These are phyloP conservation scores for Esox lucius DNA, from an alignment of 2,797 vertebrate genomes.

Conservation along the genomic window DNA sequence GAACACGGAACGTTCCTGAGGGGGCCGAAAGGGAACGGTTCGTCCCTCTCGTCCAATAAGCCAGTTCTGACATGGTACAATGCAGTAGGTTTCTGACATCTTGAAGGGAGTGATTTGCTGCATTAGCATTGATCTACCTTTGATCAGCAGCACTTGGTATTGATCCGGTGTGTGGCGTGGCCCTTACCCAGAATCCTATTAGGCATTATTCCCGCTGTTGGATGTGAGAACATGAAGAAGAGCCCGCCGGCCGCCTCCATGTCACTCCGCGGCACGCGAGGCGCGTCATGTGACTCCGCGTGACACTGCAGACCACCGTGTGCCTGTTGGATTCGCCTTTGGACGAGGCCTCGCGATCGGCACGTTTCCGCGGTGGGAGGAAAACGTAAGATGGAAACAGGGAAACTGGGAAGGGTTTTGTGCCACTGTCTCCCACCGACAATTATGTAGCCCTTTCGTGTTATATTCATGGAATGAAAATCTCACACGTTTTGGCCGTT, in stretches of 20 bases:
- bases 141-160: constrained; percentile 22
- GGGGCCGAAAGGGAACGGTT: neutral
- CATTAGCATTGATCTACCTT: constrained; percentile 10
- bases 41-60: neutral
- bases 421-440: constrained; percentile 41
- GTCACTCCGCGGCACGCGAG: constrained; percentile 45
- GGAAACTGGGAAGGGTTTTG: too few relatives aligned
- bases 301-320: constrained; percentile 59
- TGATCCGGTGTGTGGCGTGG: constrained; percentile 29
- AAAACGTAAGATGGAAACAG: constrained; percentile 55
- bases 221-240: constrained; percentile 6
- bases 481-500: neutral
- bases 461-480: constrained; percentile 34
- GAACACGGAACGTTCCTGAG: neutral
- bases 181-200: constrained; percentile 20
- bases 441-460: constrained; percentile 34
- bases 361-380: constrained; percentile 50
- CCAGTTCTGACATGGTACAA: neutral
- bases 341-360: constrained; percentile 64
- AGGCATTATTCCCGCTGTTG: constrained; percentile 5
- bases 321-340: constrained; percentile 57
- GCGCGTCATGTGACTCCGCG: constrained; percentile 30
- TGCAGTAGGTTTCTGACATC: neutral
- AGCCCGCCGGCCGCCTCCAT: constrained; percentile 17
- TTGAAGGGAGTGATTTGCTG: constrained; percentile 19